These are phyloP conservation scores for Bembecia ichneumoniformis DNA, from an alignment of 2,888 invertebrate species.

Conservation along the genomic window DNA sequence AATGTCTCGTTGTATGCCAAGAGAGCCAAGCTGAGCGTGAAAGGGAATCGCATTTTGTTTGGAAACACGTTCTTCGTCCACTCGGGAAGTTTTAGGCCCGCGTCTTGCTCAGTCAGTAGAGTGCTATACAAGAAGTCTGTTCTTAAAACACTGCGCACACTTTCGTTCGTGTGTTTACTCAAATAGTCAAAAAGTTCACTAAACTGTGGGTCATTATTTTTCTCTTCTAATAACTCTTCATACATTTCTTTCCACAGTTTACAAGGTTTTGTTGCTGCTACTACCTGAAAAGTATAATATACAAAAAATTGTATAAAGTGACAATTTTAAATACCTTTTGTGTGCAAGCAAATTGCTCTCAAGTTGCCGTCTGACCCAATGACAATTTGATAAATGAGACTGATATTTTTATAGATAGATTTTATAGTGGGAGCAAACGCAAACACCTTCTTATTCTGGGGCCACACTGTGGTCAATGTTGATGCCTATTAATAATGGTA, in stretches of 20 bases:
- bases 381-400: too few species aligned
- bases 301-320: not conserved
- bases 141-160: constrained; percentile 69
- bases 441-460: too few species aligned
- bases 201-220: constrained; percentile 66
- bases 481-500: too few species aligned
- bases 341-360: not conserved
- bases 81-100: constrained; percentile 78
- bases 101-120: constrained; percentile 74
- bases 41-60: constrained; percentile 75
- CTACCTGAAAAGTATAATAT: constrained; percentile 29
- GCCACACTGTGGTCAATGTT: too few species aligned
- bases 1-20: constrained; percentile 80
- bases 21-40: constrained; percentile 78
- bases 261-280: constrained; percentile 54
- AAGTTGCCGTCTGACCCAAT: not conserved
- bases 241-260: constrained; percentile 51
- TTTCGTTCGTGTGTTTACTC: constrained; percentile 62
- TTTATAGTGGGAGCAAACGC: too few species aligned
- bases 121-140: constrained; percentile 82
- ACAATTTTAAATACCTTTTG: not conserved
- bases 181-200: constrained; percentile 76
- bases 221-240: constrained; percentile 58
- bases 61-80: constrained; percentile 83
- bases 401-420: too few species aligned